Evolutionary conservation across 2,888 invertebrate species (phyloP).

Genomic region (Dasysyrphus albostriatus): DNA sequence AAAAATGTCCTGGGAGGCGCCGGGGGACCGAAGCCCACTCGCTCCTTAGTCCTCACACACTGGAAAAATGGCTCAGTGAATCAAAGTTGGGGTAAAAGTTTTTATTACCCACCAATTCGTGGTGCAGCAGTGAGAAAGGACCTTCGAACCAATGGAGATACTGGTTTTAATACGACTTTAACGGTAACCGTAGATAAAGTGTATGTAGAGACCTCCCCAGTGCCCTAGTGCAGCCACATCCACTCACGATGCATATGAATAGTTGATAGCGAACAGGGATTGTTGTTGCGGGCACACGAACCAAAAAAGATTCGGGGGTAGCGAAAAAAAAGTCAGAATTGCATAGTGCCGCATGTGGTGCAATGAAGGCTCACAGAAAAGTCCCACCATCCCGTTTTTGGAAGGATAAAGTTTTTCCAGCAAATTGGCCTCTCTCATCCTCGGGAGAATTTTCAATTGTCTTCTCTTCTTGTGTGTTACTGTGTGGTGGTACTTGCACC

Average conservation of each 20-base stretch:
- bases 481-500: constrained; percentile 27
- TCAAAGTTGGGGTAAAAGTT: constrained; percentile 73
- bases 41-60: neutral
- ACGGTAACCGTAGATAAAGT: constrained; percentile 35
- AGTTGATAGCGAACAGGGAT: constrained; percentile 61
- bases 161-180: constrained; percentile 57
- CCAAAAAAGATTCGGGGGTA: constrained; percentile 17
- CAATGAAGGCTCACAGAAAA: constrained; percentile 38
- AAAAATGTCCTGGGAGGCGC: constrained; percentile 37
- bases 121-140: constrained; percentile 54
- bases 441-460: constrained; percentile 70
- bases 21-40: neutral
- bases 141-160: constrained; percentile 63
- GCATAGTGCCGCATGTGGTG: constrained; percentile 67
- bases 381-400: constrained; percentile 18
- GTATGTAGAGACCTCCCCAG: constrained; percentile 37
- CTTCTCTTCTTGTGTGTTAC: constrained; percentile 43
- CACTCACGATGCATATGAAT: constrained; percentile 67
- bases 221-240: constrained; percentile 66
- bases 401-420: constrained; percentile 72
- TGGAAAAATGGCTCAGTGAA: constrained; percentile 51
- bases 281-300: constrained; percentile 45
- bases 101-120: constrained; percentile 73
- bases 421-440: constrained; percentile 67
- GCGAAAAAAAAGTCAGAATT: constrained; percentile 28